Percentiles rank a stretch among this genome's conserved stretches.
phyloP scores from a whole-genome alignment of 1,140 invertebrate genomes.

The Leucophenga varia region DNA sequence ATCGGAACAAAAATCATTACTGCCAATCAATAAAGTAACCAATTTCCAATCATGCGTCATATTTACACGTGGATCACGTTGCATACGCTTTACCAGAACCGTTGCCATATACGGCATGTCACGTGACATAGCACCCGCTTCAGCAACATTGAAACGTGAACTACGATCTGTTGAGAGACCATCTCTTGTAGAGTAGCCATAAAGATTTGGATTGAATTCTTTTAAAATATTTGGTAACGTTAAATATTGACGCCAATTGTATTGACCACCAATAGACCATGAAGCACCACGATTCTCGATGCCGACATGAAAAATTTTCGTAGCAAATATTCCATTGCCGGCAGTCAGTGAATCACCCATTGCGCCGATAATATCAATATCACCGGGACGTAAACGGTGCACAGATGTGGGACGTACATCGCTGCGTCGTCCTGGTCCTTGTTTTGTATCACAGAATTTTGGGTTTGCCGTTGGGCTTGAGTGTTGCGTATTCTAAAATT shows the following conservation, averaged over 20 bases:
- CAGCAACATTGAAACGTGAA: conserved; percentile 66
- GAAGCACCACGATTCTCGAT: conserved; percentile 60
- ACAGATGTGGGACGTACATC: conserved; percentile 59
- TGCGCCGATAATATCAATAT: conserved; percentile 70
- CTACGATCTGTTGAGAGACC: conserved; percentile 54
- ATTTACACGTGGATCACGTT: conserved; percentile 62
- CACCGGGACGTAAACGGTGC: conserved; percentile 65
- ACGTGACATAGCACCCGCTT: conserved; percentile 61
- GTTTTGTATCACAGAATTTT: conserved; percentile 53
- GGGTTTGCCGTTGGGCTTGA: conserved; percentile 48
- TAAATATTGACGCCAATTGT: conserved; percentile 62
- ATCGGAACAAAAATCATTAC: conserved; percentile 72
- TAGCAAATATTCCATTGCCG: conserved; percentile 62
- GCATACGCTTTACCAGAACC: conserved; percentile 63
- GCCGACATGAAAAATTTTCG: conserved; percentile 53
- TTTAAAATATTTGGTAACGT: conserved; percentile 65
- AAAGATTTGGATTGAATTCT: conserved; percentile 66
- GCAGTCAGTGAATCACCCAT: conserved; percentile 73
- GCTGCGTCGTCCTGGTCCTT: conserved; percentile 62
- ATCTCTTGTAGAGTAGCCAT: conserved; percentile 62
- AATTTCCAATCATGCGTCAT: conserved; percentile 71
- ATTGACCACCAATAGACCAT: conserved; percentile 62
- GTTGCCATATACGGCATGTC: conserved; percentile 67
- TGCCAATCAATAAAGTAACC: conserved; percentile 68
- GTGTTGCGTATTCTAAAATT: conserved; percentile 50